Conservation (phyloP, 35 echinoderm and acorn worm genomes). For the Apostichopus parvimensis region DNA sequence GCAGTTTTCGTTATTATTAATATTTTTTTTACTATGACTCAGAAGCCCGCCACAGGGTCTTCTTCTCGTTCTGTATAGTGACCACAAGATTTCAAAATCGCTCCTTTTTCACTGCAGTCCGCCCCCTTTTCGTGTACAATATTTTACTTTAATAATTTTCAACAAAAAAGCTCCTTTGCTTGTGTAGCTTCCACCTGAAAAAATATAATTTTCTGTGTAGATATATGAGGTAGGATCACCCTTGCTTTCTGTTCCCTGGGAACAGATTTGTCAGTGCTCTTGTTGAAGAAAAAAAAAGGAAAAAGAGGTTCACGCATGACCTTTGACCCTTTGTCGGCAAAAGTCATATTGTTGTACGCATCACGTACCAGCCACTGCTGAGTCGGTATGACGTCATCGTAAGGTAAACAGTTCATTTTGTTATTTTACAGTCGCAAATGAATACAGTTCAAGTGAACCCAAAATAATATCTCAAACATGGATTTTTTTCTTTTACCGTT, state of each 20-base stretch:
- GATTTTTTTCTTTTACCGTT: neutral
- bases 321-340: neutral
- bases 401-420: conserved; percentile 32
- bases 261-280: conserved; percentile 8
- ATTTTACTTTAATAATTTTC: too few species aligned
- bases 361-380: neutral
- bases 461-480: neutral
- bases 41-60: too few species aligned
- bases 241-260: neutral
- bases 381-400: neutral
- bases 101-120: too few species aligned
- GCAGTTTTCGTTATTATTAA: too few species aligned
- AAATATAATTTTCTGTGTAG: too few species aligned
- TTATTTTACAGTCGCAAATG: conserved; percentile 49
- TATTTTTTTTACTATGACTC: too few species aligned
- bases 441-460: conserved; percentile 26
- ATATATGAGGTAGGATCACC: too few species aligned
- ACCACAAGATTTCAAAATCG: too few species aligned
- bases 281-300: neutral
- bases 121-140: too few species aligned
- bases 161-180: too few species aligned
- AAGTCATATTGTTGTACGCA: neutral
- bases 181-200: too few species aligned
- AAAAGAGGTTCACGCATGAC: neutral
- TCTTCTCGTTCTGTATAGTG: too few species aligned